Conservation (phyloP, 2,888 invertebrate species). For the Hecatera dysodea region DNA sequence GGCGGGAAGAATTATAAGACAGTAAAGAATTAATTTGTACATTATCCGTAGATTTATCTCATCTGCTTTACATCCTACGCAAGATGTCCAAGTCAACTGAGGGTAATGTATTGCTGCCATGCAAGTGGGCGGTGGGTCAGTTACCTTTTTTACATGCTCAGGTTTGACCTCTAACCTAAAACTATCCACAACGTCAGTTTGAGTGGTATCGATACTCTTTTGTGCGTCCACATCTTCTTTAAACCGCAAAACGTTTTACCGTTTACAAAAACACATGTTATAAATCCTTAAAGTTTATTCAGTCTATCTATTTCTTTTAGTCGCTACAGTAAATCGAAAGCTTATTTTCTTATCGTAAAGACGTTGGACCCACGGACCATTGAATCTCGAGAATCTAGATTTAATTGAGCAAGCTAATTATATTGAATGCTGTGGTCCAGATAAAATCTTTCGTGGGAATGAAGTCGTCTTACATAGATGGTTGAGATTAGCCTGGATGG, state of each 20-base stretch:
- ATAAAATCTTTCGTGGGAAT: constrained; percentile 76
- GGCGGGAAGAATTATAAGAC: constrained; percentile 40
- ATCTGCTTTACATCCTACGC: constrained; percentile 58
- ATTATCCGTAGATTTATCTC: constrained; percentile 59
- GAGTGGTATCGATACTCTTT: constrained; percentile 38
- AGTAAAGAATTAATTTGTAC: constrained; percentile 50
- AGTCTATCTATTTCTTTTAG: constrained; percentile 2
- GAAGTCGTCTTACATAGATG: constrained; percentile 66
- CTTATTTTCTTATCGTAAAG: constrained; percentile 55
- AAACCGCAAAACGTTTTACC: constrained; percentile 17
- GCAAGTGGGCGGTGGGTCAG: constrained; percentile 57
- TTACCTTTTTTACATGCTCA: constrained; percentile 61
- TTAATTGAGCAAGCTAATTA: constrained; percentile 84
- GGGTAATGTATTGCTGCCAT: constrained; percentile 47
- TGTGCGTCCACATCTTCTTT: not conserved
- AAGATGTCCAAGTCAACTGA: constrained; percentile 55
- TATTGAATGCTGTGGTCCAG: constrained; percentile 73
- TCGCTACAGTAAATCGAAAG: constrained; percentile 42
- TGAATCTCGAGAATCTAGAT: constrained; percentile 72
- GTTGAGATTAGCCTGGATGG: constrained; percentile 52
- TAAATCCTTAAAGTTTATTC: not conserved
- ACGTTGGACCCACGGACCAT: constrained; percentile 45
- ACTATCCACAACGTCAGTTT: constrained; percentile 44
- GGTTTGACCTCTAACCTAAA: constrained; percentile 53
- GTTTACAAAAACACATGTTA: not conserved